These are phyloP conservation scores for Chrysina gloriosa DNA, from an alignment of 2,888 invertebrate genomes.

Conservation along the genomic window DNA sequence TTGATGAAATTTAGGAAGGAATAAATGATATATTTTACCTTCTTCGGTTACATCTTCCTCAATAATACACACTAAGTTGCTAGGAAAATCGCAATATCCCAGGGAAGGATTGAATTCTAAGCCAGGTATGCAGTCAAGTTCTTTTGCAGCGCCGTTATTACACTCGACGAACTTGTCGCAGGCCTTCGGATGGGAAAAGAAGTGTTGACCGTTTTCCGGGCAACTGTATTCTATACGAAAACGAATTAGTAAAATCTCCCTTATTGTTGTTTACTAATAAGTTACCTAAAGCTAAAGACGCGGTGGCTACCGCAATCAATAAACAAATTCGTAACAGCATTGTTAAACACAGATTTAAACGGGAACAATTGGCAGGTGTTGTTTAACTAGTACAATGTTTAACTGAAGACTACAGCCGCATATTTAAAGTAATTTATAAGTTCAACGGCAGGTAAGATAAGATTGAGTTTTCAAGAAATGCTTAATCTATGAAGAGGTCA, in stretches of 20 bases:
- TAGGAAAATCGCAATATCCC: conserved; percentile 69
- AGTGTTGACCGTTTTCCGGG: not conserved
- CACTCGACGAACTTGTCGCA: conserved; percentile 74
- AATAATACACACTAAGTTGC: conserved; percentile 60
- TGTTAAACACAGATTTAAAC: not conserved
- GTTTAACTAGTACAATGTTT: not conserved
- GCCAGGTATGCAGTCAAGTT: conserved; percentile 72
- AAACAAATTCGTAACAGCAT: conserved; percentile 9
- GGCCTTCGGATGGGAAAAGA: conserved; percentile 54
- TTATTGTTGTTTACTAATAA: not conserved
- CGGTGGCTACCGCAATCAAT: not conserved
- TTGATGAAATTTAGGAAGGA: too few species aligned
- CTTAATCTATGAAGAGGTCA: not conserved
- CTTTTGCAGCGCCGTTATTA: conserved; percentile 66
- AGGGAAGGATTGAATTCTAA: conserved; percentile 47
- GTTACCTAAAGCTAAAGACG: conserved; percentile 13
- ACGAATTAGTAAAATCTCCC: not conserved
- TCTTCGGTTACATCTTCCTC: not conserved
- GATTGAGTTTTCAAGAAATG: not conserved
- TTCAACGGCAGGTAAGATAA: not conserved
- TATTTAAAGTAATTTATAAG: not conserved
- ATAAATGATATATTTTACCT: conserved; percentile 1
- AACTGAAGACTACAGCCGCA: not conserved
- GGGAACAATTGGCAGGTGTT: not conserved
- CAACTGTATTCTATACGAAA: conserved; percentile 20